Base-by-base conservation (phyloP, 2,113 vertebrate species). In the Eubucco bourcierii region DNA sequence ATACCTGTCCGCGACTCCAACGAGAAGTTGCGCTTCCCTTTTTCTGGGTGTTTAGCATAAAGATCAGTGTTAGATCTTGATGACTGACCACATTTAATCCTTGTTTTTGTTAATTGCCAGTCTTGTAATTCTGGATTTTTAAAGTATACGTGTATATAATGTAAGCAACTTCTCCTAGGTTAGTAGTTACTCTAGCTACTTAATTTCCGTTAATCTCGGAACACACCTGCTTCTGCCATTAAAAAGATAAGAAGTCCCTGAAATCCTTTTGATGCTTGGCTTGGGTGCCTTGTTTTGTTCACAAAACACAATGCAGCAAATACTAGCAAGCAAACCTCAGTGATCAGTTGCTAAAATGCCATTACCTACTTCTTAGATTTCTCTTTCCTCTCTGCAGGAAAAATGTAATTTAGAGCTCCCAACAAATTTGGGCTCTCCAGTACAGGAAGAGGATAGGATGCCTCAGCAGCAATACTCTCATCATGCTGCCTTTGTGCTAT, bases 361-460 rank as follows among this genome's bases (percentile, higher is more conserved):
- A 47, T 4, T 28, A 25, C 12, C 5, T 18, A 7, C 4, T 73
- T n/a, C 14, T 55, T 52, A 15, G 17, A 20, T 64, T 86, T 63
- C 20, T 64, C 25, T 75, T 46, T 64, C 25, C 71, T 46, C 16
- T 58, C n/a, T 33, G 7, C 15, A 52, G 14, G 10, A 14, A 55
- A 28, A 27, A 44, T 52, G 7, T 58, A 31, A 12, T 21, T 52
- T 9, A 55, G 12, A 31, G 27, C 5, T 55, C 50, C n/a, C 24
- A n/a, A 39, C 10, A 53, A 33, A 25, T 33, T 12, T n/a, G 18
- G 17, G 13, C 19, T 52, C 17, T n/a, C 16, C 0, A 2, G 2
- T 1, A 16, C 0, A 0, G n/a, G 29, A 64, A 55, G 20, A 59
- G 10, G 64, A 8, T 13, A 11, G 25, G n/a, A 17, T 17, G 19